Evolutionary conservation across 1,140 invertebrate genomes (phyloP), one percentile per base, ranked within the genome.

Genomic region (Drosophila arizonae): DNA sequence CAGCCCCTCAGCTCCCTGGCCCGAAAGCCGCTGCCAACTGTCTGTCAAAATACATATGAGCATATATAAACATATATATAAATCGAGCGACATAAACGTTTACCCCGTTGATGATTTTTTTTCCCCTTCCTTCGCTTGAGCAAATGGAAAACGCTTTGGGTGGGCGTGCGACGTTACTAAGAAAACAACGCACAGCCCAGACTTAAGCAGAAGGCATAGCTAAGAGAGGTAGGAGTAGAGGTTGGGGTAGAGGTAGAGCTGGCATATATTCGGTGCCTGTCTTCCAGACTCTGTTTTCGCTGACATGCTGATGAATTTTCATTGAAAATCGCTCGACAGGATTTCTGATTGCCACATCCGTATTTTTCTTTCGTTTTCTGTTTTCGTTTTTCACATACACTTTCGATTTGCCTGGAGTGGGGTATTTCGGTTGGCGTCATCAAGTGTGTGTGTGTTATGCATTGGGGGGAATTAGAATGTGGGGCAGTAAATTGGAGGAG

Each of bases 121-220:
- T 15, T n/a, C 41, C 39, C 48, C 21, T 24, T 24, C 3, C 36
- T 50, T 45, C 28, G 28, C 28, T 33, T 55, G 61, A 46, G 69
- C 73, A 90, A 90, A 90, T 90, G 87, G 87, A 90, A 90, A 90
- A 84, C 87, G 88, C 87, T 81, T 90, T 90, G 87, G 87, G 87
- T 90, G 87, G 87, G 87, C 79, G 82, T 77, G 69, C 77, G 60
- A 8, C 60, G 67, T 89, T 89, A 80, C 85, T 88, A 88, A 88
- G 84, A 88, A 88, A 88, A 88, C 85, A 88, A 62, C 41, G 15
- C 28, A 30, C 33, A 36, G 46, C 36, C 11, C 54, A 43, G 69
- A 72, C 45, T 71, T 65, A n/a, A 45, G 58, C 28, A 67, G 36
- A 45, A 48, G 13, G 36, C 36, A 39, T 13, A 30, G 43, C 48